Base-by-base conservation (phyloP, 2,113 vertebrate genomes). In the Ivindomyrus marchei region DNA sequence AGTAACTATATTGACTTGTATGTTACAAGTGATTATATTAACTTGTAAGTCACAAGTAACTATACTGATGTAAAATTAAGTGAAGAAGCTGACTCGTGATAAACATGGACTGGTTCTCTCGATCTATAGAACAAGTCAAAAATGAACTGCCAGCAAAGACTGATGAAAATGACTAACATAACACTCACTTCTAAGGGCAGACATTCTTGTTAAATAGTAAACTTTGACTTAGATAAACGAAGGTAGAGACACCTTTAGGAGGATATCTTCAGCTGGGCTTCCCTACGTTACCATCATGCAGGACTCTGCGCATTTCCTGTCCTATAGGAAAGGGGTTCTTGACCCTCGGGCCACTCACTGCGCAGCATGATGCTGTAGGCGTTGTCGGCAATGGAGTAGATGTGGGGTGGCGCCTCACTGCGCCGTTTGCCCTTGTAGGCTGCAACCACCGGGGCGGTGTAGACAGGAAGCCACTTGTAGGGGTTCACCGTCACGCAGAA, bases 51-150 rank as follows among this genome's bases (percentile, higher is more conserved):
- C 5, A 83, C 17, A 56, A 49, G n/a, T 21, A 36, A 84, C 21
- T 87, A 24, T 46, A 49, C 42, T 39, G 45, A 52, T 9, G 8
- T n/a, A 52, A 24, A 21, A 36, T 42, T 88, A 45, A 83, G 9
- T 58, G 46, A 10, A 46, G 45, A 47, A 88, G 47, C 1, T 87
- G 66, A 97, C 98, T 98, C 97, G 98, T 99, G 96, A 99, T 98
- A 66, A 99, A 96, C 98, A 99, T 99, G 92, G 98, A 98, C 94
- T 99, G 98, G 94, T 98, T 99, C 90, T 99, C 98, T 0, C 97
- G 96, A 96, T 98, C 98, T 99, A 95, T 85, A 9, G 95, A 94
- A 87, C 46, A 45, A 36, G 45, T 56, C 3, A 83, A 83, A 21
- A 56, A 52, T 36, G 84, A 56, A 58, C n/a, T 53, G n/a, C 83